Percentiles rank a stretch among this genome's conserved stretches.
These are phyloP conservation scores for Bombus superbus DNA, from an alignment of 1,140 invertebrate genomes.

Conservation along the genomic window DNA sequence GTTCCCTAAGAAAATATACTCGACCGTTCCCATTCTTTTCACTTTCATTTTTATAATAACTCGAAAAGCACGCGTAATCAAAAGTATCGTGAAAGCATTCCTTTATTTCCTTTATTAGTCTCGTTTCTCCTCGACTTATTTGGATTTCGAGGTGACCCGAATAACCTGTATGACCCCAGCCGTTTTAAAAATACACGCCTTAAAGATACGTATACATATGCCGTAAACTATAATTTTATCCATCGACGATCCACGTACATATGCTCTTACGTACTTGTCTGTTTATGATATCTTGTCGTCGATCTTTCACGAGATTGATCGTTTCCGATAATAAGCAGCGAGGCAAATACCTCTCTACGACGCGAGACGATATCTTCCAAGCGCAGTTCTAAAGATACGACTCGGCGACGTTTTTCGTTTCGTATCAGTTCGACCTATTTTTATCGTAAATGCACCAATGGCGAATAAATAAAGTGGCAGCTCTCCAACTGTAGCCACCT, in stretches of 20 bases:
- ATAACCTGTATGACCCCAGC: constrained; percentile 30
- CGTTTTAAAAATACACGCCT: constrained; percentile 15
- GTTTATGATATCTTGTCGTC: constrained; percentile 11
- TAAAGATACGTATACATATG: background rate
- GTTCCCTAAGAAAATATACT: constrained; percentile 18
- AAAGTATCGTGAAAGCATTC: constrained; percentile 36
- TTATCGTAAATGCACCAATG: constrained; percentile 15
- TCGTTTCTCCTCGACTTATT: constrained; percentile 36
- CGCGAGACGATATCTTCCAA: background rate
- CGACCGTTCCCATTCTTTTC: constrained; percentile 10
- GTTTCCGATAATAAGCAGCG: constrained; percentile 10
- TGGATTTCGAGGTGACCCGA: constrained; percentile 54
- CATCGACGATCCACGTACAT: background rate
- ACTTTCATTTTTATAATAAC: constrained; percentile 55
- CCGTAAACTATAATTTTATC: background rate
- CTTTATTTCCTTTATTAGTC: constrained; percentile 56
- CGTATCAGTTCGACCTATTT: constrained; percentile 29
- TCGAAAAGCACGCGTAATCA: constrained; percentile 26
- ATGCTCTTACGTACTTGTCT: background rate
- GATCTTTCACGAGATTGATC: constrained; percentile 8
- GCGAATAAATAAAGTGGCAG: constrained; percentile 33
- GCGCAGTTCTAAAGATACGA: constrained; percentile 1
- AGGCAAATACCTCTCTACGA: background rate
- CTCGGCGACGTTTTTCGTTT: constrained; percentile 13
- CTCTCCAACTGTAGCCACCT: background rate